Percentiles rank a stretch among this genome's conserved stretches.
Evolutionary conservation across 2,113 vertebrate genomes (phyloP).

Genomic region (Phalacrocorax brasilianus): DNA sequence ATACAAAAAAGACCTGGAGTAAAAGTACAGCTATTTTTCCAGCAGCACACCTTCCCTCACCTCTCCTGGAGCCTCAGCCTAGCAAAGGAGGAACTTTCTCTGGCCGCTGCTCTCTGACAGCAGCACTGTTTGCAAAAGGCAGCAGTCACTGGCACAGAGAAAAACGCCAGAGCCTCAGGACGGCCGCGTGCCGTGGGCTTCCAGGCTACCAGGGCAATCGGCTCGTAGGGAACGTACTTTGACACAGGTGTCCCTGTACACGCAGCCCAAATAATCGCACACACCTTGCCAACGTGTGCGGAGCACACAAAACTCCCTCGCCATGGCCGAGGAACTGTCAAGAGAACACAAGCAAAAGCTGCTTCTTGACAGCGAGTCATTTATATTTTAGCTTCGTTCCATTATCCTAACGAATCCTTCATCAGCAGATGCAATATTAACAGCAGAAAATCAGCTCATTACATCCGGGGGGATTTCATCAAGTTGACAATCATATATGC

Average conservation of each 20-base stretch:
- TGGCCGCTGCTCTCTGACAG: background rate
- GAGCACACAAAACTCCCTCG: slow-evolving; percentile 54
- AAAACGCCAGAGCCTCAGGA: background rate
- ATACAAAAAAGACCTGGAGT: background rate
- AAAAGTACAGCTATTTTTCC: background rate
- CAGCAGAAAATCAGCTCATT: slow-evolving; percentile 99
- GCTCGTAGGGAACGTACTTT: rapidly evolving
- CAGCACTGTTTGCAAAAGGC: background rate
- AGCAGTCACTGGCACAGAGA: background rate
- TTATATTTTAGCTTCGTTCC: slow-evolving; percentile 99
- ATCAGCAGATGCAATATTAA: slow-evolving; percentile 99
- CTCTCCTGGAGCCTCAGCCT: background rate
- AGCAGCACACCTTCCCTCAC: background rate
- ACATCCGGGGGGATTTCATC: slow-evolving; percentile 99
- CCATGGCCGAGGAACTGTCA: slow-evolving; percentile 89
- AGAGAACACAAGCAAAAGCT: slow-evolving; percentile 99
- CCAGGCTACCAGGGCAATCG: background rate
- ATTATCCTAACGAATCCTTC: slow-evolving; percentile 99
- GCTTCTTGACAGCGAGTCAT: slow-evolving; percentile 99
- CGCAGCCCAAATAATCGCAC: background rate
- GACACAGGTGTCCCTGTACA: background rate
- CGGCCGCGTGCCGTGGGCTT: background rate
- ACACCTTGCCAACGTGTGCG: background rate
- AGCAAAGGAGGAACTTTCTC: background rate
- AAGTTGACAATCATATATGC: slow-evolving; percentile 98